These are phyloP conservation scores for Salvelinus sp. DNA, from an alignment of 2,113 vertebrate species.

Conservation along the genomic window DNA sequence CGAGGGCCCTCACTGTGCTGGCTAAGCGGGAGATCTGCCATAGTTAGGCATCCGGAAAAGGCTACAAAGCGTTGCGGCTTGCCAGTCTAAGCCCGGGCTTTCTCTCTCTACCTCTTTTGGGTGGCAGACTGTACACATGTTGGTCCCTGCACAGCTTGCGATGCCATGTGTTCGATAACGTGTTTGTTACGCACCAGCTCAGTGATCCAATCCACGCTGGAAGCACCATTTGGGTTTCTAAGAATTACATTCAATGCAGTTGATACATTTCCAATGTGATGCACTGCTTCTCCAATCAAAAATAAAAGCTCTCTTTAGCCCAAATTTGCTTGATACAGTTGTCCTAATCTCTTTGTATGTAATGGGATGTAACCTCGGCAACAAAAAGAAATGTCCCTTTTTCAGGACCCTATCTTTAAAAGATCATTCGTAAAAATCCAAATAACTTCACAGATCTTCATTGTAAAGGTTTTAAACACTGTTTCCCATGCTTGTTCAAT, in stretches of 20 bases:
- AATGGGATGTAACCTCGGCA: not conserved
- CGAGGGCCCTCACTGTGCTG: slow-evolving; percentile 23
- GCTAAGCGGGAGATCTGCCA: slow-evolving; percentile 32
- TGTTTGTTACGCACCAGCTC: slow-evolving; percentile 18
- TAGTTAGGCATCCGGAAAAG: slow-evolving; percentile 56
- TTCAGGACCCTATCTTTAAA: too few species aligned
- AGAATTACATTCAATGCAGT: not conserved
- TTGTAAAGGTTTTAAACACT: too few species aligned
- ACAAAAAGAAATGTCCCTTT: too few species aligned
- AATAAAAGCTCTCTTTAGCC: not conserved
- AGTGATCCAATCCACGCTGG: slow-evolving; percentile 5
- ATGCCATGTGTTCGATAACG: not conserved
- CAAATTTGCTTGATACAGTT: not conserved
- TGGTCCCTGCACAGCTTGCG: slow-evolving; percentile 14
- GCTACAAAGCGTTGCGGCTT: slow-evolving; percentile 38
- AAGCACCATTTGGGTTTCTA: not conserved
- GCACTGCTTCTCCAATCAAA: too few species aligned
- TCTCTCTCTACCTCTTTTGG: slow-evolving; percentile 10
- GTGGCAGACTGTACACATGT: slow-evolving; percentile 16
- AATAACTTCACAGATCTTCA: too few species aligned
- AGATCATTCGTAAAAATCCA: too few species aligned
- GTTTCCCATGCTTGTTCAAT: too few species aligned
- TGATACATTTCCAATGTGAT: not conserved
- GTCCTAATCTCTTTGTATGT: not conserved
- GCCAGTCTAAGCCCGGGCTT: slow-evolving; percentile 9